Conservation (phyloP, 92 coral and sea anemone genomes). For the Galaxea fascicularis region DNA sequence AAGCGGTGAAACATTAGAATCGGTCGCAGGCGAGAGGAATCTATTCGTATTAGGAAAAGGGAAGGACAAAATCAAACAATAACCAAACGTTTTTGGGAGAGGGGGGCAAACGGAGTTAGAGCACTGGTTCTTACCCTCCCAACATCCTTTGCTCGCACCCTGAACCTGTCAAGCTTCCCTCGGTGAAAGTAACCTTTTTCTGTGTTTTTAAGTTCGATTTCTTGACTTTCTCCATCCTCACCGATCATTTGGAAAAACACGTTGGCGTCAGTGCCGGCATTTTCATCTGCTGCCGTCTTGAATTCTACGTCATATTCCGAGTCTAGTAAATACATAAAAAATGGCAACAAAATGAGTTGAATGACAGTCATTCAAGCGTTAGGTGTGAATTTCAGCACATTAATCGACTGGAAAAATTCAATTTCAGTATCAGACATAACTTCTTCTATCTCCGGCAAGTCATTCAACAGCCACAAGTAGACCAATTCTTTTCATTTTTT, state of each 20-base stretch:
- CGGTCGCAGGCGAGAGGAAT: background rate
- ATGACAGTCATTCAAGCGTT: background rate
- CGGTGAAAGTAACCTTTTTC: constrained; percentile 69
- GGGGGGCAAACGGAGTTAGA: too few species aligned
- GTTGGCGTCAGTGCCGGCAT: constrained; percentile 80
- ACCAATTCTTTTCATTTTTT: too few species aligned
- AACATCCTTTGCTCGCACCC: constrained; percentile 70
- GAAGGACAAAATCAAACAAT: background rate
- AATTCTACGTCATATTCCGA: constrained; percentile 83
- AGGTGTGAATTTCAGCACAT: too few species aligned
- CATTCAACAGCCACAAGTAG: too few species aligned
- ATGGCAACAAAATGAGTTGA: background rate
- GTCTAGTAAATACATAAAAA: constrained; percentile 30
- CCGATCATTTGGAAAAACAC: constrained; percentile 83
- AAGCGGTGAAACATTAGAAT: background rate
- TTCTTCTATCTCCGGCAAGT: too few species aligned
- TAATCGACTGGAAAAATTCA: too few species aligned
- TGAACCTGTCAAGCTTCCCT: constrained; percentile 79
- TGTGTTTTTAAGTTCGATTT: constrained; percentile 65
- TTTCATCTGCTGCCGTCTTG: constrained; percentile 71
- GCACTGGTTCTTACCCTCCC: constrained; percentile 67
- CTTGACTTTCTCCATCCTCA: constrained; percentile 71
- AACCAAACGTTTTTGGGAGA: background rate
- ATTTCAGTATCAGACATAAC: too few species aligned
- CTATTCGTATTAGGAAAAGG: background rate